Base-by-base conservation (phyloP, 1,140 invertebrate species). In the Drosophila truncata region DNA sequence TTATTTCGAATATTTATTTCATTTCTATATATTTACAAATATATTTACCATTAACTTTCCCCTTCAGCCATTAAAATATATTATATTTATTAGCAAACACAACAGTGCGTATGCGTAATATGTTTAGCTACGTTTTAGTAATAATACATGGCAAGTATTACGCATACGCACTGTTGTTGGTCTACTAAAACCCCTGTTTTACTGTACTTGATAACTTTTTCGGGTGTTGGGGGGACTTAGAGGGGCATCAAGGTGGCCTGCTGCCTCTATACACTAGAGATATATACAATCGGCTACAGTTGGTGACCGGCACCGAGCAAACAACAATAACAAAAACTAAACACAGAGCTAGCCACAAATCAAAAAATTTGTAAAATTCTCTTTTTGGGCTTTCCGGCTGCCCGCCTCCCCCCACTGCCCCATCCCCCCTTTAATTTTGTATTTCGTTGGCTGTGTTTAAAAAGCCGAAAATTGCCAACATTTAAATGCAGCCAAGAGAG, bases 281-380 rank as follows among this genome's bases (percentile, higher is more conserved):
- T 23, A 47, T 25, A 44, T 58, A 77, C 46, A 77, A 67, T 69
- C 33, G 57, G 46, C 44, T 50, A 57, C 76, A 64, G 39, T 78
- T 58, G 62, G 80, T 82, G 79, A 77, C 72, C 74, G 66, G 73
- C 61, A 77, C 54, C 62, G 52, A 44, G 33, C 37, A 70, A 70
- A 20, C 54, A 64, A 65, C 54, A 46, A 33, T 3, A 65, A 27
- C n/a, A 50, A 35, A 20, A 50, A 25, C 65, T 69, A 52, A 73
- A 9, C 23, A 31, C 27, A 74, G 33, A 49, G 54, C 55, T 37
- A 18, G 69, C 71, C 70, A 74, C 73, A 76, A 76, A 76, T 76
- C 70, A 66, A 76, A 76, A 75, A 54, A 76, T 57, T 73, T 74
- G 60, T 76, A 76, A 74, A 76, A 76, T 76, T 61, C 71, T 74